phyloP scores from a whole-genome alignment of 2,888 invertebrate species.

The Thera britannica region DNA sequence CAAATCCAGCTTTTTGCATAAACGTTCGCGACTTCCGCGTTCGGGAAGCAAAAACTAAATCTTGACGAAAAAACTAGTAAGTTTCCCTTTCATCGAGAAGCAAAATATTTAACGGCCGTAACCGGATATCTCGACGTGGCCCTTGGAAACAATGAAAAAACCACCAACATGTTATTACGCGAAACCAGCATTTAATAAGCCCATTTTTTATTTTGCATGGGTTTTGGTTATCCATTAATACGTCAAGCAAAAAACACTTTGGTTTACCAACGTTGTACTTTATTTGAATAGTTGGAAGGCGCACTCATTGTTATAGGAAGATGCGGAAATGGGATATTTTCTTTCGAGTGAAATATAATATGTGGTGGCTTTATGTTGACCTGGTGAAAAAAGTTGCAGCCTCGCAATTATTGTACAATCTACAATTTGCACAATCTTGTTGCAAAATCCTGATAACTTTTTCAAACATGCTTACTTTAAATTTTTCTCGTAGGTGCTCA shows the following conservation, averaged over 20 bases:
- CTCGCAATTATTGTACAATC: slow-evolving; percentile 62
- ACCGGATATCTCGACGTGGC: slow-evolving; percentile 80
- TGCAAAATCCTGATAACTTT: not conserved
- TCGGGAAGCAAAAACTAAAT: slow-evolving; percentile 77
- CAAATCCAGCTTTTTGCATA: slow-evolving; percentile 79
- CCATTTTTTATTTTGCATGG: slow-evolving; percentile 79
- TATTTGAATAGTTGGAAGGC: slow-evolving; percentile 83
- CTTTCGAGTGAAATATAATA: slow-evolving; percentile 84
- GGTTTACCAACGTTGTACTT: slow-evolving; percentile 69
- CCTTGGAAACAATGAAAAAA: slow-evolving; percentile 83
- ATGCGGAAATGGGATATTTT: slow-evolving; percentile 86
- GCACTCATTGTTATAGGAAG: slow-evolving; percentile 82
- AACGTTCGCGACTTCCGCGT: slow-evolving; percentile 79
- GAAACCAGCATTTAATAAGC: slow-evolving; percentile 85
- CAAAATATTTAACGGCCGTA: slow-evolving; percentile 84
- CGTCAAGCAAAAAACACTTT: slow-evolving; percentile 74
- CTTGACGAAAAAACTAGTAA: slow-evolving; percentile 73
- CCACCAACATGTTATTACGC: slow-evolving; percentile 83
- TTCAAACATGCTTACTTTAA: too few species aligned
- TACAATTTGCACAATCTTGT: slow-evolving; percentile 38
- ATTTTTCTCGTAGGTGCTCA: too few species aligned
- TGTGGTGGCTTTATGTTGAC: slow-evolving; percentile 78
- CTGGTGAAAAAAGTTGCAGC: slow-evolving; percentile 71
- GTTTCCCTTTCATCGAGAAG: slow-evolving; percentile 82
- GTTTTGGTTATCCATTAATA: slow-evolving; percentile 84